A percentile compares a stretch with the other conserved stretches of the same genome.
Evolutionary conservation across 2,113 vertebrate species (phyloP).

Genomic region (Pardalotus punctatus): DNA sequence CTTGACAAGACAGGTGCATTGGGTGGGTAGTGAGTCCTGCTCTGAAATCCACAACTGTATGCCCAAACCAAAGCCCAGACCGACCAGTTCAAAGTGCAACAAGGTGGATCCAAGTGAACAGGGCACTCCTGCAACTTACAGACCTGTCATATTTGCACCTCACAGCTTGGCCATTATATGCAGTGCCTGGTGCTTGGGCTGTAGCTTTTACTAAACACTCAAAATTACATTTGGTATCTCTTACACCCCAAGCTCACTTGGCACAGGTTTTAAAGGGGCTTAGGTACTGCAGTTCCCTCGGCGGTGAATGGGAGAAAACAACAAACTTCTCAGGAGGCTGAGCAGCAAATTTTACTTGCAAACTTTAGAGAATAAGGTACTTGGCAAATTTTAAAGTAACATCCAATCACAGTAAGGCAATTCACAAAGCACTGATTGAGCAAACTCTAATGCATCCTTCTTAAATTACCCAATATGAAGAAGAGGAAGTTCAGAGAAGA

Average conservation of each 20-base stretch:
- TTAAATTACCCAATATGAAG: too few species aligned
- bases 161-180: not conserved
- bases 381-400: not conserved
- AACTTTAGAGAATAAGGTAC: not conserved
- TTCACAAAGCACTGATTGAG: not conserved
- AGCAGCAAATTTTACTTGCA: not conserved
- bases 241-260: accelerated
- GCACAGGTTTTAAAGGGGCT: not conserved
- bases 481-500: not conserved
- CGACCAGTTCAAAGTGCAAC: not conserved
- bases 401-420: not conserved
- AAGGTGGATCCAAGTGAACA: not conserved
- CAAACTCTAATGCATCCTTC: not conserved
- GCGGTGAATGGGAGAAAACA: not conserved
- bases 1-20: not conserved
- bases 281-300: accelerated
- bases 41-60: accelerated
- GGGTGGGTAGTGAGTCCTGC: not conserved
- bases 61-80: not conserved
- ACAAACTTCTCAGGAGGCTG: not conserved
- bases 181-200: not conserved
- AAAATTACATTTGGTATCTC: not conserved
- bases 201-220: not conserved
- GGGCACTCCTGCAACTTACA: not conserved
- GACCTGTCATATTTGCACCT: not conserved